Conservation (phyloP, 2,888 invertebrate genomes). For the Nebria salina region DNA sequence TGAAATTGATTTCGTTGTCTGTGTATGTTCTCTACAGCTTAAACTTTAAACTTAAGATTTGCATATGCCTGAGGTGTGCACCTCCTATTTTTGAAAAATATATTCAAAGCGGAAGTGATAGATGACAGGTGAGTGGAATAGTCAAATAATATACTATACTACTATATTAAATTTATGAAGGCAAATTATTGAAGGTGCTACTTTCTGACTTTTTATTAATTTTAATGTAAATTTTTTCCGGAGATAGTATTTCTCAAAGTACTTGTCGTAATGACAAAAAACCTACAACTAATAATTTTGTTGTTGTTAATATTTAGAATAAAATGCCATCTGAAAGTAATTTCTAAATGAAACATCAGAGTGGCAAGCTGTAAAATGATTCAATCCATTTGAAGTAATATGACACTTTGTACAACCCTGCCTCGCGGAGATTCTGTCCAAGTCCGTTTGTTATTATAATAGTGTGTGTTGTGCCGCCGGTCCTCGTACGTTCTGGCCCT, state of each 20-base stretch:
- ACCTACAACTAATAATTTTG: background rate
- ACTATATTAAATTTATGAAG: no score
- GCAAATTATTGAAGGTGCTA: background rate
- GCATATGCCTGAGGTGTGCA: no score
- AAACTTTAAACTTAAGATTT: no score
- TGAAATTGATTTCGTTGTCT: background rate
- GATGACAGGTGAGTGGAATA: no score
- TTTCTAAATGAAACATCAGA: background rate
- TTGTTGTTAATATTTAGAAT: no score
- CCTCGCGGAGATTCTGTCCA: background rate
- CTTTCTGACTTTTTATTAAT: background rate
- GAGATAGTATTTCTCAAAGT: background rate
- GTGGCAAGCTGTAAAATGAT: background rate
- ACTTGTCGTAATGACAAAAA: background rate
- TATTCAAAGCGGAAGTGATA: no score
- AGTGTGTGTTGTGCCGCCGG: slow-evolving; percentile 8
- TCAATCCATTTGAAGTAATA: background rate
- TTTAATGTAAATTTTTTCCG: background rate
- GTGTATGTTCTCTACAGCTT: no score
- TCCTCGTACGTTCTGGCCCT: slow-evolving; percentile 13
- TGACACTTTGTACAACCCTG: slow-evolving; percentile 18
- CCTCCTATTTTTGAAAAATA: no score
- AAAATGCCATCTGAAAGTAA: no score
- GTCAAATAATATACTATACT: no score
- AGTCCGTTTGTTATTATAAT: background rate